Evolutionary conservation across 1,140 invertebrate genomes (phyloP).

Genomic region (Zaprionus vittiger): DNA sequence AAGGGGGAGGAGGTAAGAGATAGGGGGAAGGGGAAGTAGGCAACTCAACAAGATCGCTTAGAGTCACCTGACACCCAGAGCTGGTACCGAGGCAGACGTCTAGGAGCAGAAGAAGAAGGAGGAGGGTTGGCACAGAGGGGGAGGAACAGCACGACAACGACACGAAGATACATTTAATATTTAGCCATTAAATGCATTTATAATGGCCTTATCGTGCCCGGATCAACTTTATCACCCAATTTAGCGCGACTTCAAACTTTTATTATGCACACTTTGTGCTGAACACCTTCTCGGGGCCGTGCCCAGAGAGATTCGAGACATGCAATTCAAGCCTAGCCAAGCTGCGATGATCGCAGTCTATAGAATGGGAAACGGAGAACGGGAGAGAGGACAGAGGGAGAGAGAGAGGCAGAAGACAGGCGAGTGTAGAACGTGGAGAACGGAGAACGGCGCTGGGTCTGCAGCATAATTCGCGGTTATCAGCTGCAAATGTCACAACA

Average conservation of each 20-base stretch:
- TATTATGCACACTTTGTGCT: conserved; percentile 60
- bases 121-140: neutral
- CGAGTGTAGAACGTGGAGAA: neutral
- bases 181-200: conserved; percentile 80
- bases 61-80: conserved; percentile 65
- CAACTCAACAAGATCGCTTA: conserved; percentile 42
- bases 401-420: neutral
- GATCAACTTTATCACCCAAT: conserved; percentile 78
- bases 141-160: conserved; percentile 48
- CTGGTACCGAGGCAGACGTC: neutral
- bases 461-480: conserved; percentile 28
- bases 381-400: neutral
- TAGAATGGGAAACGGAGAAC: neutral
- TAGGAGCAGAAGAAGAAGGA: neutral
- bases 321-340: conserved; percentile 10
- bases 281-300: conserved; percentile 1
- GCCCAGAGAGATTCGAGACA: neutral
- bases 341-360: neutral
- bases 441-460: neutral
- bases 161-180: conserved; percentile 82
- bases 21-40: neutral
- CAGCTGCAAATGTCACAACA: conserved; percentile 33
- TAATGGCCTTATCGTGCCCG: conserved; percentile 78
- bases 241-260: conserved; percentile 64
- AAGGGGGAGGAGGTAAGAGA: neutral